A percentile compares a stretch with the other conserved stretches of the same genome.
Conservation (phyloP, 2,888 invertebrate genomes). For the Smittia sp. region DNA sequence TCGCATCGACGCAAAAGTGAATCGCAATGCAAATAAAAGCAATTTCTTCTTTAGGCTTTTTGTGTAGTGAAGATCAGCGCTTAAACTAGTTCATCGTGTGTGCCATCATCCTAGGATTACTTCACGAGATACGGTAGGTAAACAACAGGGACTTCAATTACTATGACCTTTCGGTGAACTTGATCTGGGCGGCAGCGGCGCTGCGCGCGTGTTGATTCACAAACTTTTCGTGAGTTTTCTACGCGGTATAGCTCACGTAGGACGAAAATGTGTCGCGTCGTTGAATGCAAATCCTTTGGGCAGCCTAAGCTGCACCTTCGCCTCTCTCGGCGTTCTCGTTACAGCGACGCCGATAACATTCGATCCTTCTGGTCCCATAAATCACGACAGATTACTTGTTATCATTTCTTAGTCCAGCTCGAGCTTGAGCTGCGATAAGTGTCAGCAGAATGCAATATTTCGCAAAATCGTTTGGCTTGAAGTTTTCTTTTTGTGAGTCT, state of each 20-base stretch:
- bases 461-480: too few species aligned
- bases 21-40: neutral
- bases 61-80: neutral
- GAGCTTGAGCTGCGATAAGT: too few species aligned
- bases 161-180: constrained; percentile 21
- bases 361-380: too few species aligned
- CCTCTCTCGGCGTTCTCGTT: neutral
- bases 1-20: neutral
- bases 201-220: constrained; percentile 9
- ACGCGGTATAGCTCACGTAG: neutral
- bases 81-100: constrained; percentile 30
- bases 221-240: neutral
- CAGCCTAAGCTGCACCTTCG: neutral
- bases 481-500: too few species aligned
- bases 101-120: constrained; percentile 32
- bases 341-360: too few species aligned
- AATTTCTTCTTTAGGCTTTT: constrained; percentile 27
- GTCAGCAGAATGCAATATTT: too few species aligned
- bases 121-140: constrained; percentile 32
- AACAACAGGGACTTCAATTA: neutral
- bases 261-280: neutral
- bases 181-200: neutral
- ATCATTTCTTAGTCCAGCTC: too few species aligned
- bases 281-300: neutral
- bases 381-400: too few species aligned